Evolutionary conservation across 2,888 invertebrate genomes (phyloP), one percentile per base, ranked within the genome.

Genomic region (Mycalesis mineus): DNA sequence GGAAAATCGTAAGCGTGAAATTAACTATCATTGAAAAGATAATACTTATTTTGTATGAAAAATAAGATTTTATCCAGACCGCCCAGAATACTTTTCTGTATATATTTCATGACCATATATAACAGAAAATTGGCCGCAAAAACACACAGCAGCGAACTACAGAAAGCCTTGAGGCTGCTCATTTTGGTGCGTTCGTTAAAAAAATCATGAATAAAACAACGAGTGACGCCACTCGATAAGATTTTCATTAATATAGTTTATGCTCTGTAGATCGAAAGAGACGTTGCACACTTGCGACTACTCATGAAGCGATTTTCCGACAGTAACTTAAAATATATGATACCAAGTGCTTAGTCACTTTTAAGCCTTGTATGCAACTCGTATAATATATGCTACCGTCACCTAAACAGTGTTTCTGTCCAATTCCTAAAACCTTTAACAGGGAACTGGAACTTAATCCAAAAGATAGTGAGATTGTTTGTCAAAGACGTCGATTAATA

Each of bases 161-260:
- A 13, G n/a, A 22, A 37, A 56, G 28, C 60, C 60, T 60, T 60
- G 60, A 31, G 42, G 39, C 31, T 9, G 15, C 57, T 49, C 40
- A 49, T 52, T 60, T 57, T 60, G 60, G 60, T 15, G 44, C 22
- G 48, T 60, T 17, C 14, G 50, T 60, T 28, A n/a, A 54, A 47
- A 54, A 52, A 54, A 51, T 44, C 54, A 60, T 60, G 60, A 60
- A 60, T 60, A 57, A 57, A 60, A 57, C 56, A 60, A 53, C 44
- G 49, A 53, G 37, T 49, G 56, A 52, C 52, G 39, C 49, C 52
- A 53, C 49, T 57, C 48, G 56, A 57, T 53, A 60, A 49, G 56
- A 56, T 52, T 48, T 53, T 48, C 39, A 56, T 55, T 40, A 22
- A 40, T 55, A 22, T 44, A 60, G 44, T 53, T 44, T 45, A 56